A percentile compares a stretch with the other conserved stretches of the same genome.
Conservation (phyloP, 2,888 invertebrate species). For the Quadriops clusia region DNA sequence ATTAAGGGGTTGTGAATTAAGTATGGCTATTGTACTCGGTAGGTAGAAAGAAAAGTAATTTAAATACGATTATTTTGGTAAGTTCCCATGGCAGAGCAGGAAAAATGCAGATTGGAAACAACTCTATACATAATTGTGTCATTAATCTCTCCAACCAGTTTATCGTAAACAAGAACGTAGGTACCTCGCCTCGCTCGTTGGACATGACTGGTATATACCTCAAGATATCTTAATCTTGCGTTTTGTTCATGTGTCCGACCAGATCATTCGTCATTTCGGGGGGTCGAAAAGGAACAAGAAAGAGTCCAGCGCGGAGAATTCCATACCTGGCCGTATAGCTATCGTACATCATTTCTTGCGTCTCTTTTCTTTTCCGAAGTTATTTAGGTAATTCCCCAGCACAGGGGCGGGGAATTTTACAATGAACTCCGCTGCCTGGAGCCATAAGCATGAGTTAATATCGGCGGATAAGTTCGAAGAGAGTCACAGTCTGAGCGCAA, state of each 20-base stretch:
- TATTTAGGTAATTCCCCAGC: constrained; percentile 15
- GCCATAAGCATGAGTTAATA: constrained; percentile 7
- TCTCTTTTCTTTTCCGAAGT: constrained; percentile 15
- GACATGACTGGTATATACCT: constrained; percentile 13
- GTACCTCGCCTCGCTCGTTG: constrained; percentile 15
- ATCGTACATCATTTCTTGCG: constrained; percentile 22
- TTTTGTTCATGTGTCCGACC: constrained; percentile 21
- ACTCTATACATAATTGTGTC: no score
- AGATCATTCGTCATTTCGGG: constrained; percentile 20
- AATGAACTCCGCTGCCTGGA: constrained; percentile 15
- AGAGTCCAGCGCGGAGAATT: constrained; percentile 30
- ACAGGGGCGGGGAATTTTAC: constrained; percentile 11
- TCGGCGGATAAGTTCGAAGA: background rate
- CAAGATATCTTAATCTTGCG: constrained; percentile 19
- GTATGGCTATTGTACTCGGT: no score
- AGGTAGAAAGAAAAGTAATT: no score
- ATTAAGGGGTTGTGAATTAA: no score
- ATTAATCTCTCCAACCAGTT: constrained; percentile 20
- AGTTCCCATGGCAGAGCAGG: no score
- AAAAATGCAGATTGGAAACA: no score
- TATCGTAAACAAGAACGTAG: constrained; percentile 14
- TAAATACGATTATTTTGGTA: no score
- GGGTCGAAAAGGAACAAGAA: constrained; percentile 21
- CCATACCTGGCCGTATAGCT: constrained; percentile 44
- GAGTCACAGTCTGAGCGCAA: constrained; percentile 14